Conservation (phyloP, 2,888 invertebrate genomes). For the Pteria penguin region DNA sequence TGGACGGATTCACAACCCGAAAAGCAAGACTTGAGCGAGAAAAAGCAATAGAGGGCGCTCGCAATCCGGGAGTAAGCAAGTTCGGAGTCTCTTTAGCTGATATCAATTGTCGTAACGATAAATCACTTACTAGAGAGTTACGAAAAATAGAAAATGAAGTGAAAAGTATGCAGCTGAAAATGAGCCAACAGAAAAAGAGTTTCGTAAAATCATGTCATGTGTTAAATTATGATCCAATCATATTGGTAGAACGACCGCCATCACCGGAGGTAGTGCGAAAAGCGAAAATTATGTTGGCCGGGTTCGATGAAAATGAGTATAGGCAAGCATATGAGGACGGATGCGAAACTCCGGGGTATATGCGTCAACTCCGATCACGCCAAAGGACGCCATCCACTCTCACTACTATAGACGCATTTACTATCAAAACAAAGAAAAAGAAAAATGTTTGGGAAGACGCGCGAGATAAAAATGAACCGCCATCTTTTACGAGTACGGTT, state of each 20-base stretch:
- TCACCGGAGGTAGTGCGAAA: conserved; percentile 58
- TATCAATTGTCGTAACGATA: conserved; percentile 62
- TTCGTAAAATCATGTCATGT: conserved; percentile 64
- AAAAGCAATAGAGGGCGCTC: conserved; percentile 61
- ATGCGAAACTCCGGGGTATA: conserved; percentile 64
- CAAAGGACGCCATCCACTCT: conserved; percentile 66
- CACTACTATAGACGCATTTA: conserved; percentile 73
- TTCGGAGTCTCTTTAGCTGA: conserved; percentile 66
- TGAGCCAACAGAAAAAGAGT: conserved; percentile 61
- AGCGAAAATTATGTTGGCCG: conserved; percentile 48
- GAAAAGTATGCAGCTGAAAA: conserved; percentile 57
- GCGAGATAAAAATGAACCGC: conserved; percentile 56
- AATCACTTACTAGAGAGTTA: conserved; percentile 51
- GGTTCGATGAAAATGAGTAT: conserved; percentile 42
- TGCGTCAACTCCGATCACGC: conserved; percentile 64
- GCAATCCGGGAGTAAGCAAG: conserved; percentile 66
- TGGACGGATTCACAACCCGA: conserved; percentile 50
- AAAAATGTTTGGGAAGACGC: conserved; percentile 73
- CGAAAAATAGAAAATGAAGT: conserved; percentile 60
- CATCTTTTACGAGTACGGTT: conserved; percentile 64
- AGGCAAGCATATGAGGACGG: conserved; percentile 29
- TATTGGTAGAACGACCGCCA: conserved; percentile 70
- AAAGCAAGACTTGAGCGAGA: conserved; percentile 59
- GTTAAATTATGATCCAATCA: conserved; percentile 69
- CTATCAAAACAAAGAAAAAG: conserved; percentile 64